Conservation (phyloP, 1,140 invertebrate genomes). For the Orussus abietinus region DNA sequence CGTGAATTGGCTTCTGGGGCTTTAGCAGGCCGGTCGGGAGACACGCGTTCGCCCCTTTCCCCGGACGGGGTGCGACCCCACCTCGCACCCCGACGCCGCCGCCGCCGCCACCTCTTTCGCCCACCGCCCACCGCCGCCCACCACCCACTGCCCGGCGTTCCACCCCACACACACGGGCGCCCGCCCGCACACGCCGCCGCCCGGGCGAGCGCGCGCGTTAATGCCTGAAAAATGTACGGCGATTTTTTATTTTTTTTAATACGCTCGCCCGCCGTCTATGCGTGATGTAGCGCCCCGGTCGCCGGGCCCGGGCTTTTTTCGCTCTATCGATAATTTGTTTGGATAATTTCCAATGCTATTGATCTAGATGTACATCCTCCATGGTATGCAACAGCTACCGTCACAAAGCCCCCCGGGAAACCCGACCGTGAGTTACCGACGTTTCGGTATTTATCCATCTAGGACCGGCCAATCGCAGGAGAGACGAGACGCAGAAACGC, state of each 20-base stretch:
- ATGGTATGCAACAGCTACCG: slow-evolving; percentile 18
- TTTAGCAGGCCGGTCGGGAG: slow-evolving; percentile 40
- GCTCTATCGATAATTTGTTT: slow-evolving; percentile 56
- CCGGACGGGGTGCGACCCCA: slow-evolving; percentile 8
- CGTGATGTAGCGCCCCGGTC: slow-evolving; percentile 47
- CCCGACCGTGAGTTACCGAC: slow-evolving; percentile 50
- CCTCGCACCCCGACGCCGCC: slow-evolving; percentile 16
- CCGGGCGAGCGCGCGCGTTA: slow-evolving; percentile 45
- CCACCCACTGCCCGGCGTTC: slow-evolving; percentile 2
- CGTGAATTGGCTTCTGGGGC: slow-evolving; percentile 37
- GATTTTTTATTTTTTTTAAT: slow-evolving; percentile 58
- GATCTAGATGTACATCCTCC: slow-evolving; percentile 54
- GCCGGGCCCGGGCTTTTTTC: slow-evolving; percentile 35
- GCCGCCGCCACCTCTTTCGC: slow-evolving; percentile 11
- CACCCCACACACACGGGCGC: slow-evolving; percentile 8
- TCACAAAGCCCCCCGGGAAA: slow-evolving; percentile 17
- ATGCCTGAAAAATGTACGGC: slow-evolving; percentile 56
- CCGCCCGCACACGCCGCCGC: slow-evolving; percentile 32
- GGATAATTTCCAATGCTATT: slow-evolving; percentile 56
- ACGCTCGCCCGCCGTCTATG: slow-evolving; percentile 45
- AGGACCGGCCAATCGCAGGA: too few relatives aligned
- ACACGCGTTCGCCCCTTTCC: slow-evolving; percentile 2
- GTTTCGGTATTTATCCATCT: slow-evolving; percentile 47
- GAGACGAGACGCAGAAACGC: too few relatives aligned
- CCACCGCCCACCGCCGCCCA: slow-evolving; percentile 2